Conservation (phyloP, 2,888 invertebrate species). For the Microctonus brassicae region DNA sequence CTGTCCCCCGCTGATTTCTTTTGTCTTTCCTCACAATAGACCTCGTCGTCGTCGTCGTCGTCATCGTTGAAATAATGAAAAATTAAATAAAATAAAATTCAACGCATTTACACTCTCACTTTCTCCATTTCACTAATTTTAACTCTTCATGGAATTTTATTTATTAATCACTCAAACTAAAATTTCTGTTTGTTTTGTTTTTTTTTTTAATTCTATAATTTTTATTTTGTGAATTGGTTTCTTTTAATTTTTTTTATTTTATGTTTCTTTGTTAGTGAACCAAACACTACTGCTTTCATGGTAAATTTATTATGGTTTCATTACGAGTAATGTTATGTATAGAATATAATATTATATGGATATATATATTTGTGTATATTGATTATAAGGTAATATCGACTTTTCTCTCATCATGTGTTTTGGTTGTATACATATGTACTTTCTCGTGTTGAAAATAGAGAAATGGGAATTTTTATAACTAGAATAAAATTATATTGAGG, state of each 20-base stretch:
- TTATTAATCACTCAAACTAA: neutral
- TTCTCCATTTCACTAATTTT: slow-evolving; percentile 19
- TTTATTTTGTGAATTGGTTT: too few relatives aligned
- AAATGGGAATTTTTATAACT: neutral
- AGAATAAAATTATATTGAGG: neutral
- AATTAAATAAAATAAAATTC: slow-evolving; percentile 6
- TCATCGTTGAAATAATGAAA: neutral
- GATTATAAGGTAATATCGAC: slow-evolving; percentile 15
- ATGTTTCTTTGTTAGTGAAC: too few relatives aligned
- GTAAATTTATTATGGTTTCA: neutral
- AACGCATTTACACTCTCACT: slow-evolving; percentile 18
- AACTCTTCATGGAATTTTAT: neutral
- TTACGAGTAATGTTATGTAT: too few relatives aligned
- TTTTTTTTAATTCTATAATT: too few relatives aligned
- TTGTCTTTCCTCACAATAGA: slow-evolving; percentile 13
- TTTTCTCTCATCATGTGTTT: slow-evolving; percentile 12
- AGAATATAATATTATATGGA: neutral
- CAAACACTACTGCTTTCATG: too few relatives aligned
- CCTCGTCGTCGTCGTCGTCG: neutral
- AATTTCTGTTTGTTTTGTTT: neutral
- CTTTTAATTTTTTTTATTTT: too few relatives aligned
- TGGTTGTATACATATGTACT: slow-evolving; percentile 8
- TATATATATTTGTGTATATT: too few relatives aligned
- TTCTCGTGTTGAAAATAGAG: slow-evolving; percentile 23
- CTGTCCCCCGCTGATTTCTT: slow-evolving; percentile 3